Base-by-base conservation (phyloP, 2,797 vertebrate species). In the Neoniphon sammara region DNA sequence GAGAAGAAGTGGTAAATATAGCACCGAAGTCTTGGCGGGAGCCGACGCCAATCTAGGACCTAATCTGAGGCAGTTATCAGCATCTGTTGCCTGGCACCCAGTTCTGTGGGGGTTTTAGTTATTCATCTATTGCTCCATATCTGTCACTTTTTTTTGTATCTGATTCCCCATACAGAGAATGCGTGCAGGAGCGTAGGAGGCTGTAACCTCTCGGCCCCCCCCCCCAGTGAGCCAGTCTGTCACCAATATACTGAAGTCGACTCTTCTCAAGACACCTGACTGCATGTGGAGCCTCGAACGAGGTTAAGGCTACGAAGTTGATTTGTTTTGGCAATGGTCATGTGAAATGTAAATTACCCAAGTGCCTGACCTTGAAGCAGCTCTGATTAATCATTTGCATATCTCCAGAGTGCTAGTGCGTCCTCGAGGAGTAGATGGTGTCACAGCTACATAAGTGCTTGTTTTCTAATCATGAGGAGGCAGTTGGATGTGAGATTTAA, bases 71-170 rank as follows among this genome's bases (percentile, higher is more conserved):
- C 81, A 75, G 87, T 88, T 92, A 91, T 91, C 90, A 87, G 89
- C 87, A 91, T 92, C 91, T 93, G 91, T 93, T 91, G 87, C 88
- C 85, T 92, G 91, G 90, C 91, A 90, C 83, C 88, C 78, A 57
- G 72, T 89, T 88, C 83, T 87, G 77, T 80, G 81, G 85, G 78
- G 83, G 59, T 23, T 84, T 87, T 79, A 82, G 78, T 87, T 87
- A 88, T 93, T 91, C 88, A 89, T 91, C 90, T 81, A 83, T 81
- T 76, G 73, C 85, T 91, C 75, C 77, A 87, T 91, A 89, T 91
- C 86, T 88, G 80, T 91, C 89, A 80, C 67, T 64, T 85, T 49
- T 27, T 27, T 34, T 64, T 78, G 61, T 71, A 67, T 90, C 83
- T 64, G 71, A 83, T 77, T 91, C 80, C 66, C 66, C 10, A 11